Evolutionary conservation across 1,140 invertebrate genomes (phyloP).

Genomic region (Pomacea maculata): DNA sequence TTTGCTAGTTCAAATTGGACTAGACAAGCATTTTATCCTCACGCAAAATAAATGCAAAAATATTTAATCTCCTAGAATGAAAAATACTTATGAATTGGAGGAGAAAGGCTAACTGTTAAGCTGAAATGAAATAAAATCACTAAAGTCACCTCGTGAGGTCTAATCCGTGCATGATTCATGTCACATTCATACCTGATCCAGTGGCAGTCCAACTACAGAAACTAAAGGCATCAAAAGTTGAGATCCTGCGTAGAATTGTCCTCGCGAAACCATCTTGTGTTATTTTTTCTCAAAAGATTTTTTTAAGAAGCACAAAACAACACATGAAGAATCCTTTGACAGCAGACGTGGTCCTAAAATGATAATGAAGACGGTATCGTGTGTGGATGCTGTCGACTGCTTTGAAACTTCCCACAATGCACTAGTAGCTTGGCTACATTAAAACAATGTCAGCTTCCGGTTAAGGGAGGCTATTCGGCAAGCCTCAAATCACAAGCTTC

Average conservation of each 20-base stretch:
- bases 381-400: too few species aligned
- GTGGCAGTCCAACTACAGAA: constrained; percentile 32
- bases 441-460: background rate
- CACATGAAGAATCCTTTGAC: too few species aligned
- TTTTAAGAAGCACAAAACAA: too few species aligned
- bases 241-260: constrained; percentile 44
- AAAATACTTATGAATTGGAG: background rate
- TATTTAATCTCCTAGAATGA: too few species aligned
- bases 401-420: too few species aligned
- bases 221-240: constrained; percentile 35
- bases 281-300: too few species aligned
- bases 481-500: too few species aligned
- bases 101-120: background rate
- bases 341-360: too few species aligned
- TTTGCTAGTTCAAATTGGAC: too few species aligned
- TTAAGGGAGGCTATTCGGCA: background rate
- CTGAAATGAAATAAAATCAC: background rate
- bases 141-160: background rate
- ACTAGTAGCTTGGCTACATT: too few species aligned
- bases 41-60: background rate
- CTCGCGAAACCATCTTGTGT: constrained; percentile 12
- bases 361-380: too few species aligned
- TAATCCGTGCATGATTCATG: constrained; percentile 1
- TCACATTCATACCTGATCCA: constrained; percentile 40
- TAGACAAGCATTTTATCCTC: too few species aligned